Base-by-base conservation (phyloP, 2,113 vertebrate genomes). In the Hippotragus niger region DNA sequence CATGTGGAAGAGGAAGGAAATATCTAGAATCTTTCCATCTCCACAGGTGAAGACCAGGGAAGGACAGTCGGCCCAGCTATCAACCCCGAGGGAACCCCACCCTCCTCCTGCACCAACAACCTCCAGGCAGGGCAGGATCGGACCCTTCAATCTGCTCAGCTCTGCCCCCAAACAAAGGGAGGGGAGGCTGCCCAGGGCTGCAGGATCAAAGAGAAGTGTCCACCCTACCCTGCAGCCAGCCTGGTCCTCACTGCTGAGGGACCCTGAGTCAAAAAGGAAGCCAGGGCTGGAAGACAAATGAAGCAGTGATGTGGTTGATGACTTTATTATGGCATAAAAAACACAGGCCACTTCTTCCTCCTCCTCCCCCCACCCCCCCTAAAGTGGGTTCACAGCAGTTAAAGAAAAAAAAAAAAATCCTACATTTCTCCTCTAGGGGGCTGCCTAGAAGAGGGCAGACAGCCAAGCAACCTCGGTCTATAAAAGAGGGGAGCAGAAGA, bases 251-350 rank as follows among this genome's bases (percentile, higher is more conserved):
- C 53, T 23, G 50, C 74, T 10, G 16, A 76, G 92, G n/a, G n/a
- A 47, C 55, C 60, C 80, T 45, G 78, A 92, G 62, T 85, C 55
- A 84, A 93, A 95, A 88, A 90, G 8, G 67, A 90, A 90, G 90
- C 53, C 29, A 0, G 9, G 93, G 82, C 78, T 96, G 47, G 94
- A 92, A 97, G 91, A 98, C 87, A 96, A 95, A 95, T 19, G 93
- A 98, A 86, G 89, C 97, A 91, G 80, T 16, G 84, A 84, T 88
- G 91, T 74, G 81, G 89, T 71, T 93, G 97, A 98, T 76, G 91
- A 97, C 97, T 98, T 98, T 98, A 98, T 98, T 98, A 60, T 90
- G 95, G 95, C 97, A 97, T 98, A 97, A 97, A 98, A 98, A 97
- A 98, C 97, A 98, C 96, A 98, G 91, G 89, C 87, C 87, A 92